Conservation (phyloP, 2,113 vertebrate species). For the Nibea coibor region DNA sequence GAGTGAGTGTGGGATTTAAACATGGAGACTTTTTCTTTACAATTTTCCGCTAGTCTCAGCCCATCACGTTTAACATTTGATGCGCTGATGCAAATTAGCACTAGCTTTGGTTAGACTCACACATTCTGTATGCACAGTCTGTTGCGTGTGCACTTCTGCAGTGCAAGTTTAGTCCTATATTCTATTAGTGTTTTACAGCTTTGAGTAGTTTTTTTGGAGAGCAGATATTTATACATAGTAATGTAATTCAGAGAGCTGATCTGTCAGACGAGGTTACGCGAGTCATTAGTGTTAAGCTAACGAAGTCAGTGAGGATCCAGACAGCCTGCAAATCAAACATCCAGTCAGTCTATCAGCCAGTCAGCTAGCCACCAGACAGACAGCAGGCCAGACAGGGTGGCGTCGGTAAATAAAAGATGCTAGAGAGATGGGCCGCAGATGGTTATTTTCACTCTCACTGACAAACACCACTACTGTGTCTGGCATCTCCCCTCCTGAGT, state of each 20-base stretch:
- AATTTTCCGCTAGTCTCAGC: slow-evolving; percentile 28
- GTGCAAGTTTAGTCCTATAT: not conserved
- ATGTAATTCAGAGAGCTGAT: slow-evolving; percentile 19
- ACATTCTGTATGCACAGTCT: not conserved
- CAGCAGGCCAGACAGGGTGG: slow-evolving; percentile 69
- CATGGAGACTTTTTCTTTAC: slow-evolving; percentile 37
- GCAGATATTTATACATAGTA: slow-evolving; percentile 36
- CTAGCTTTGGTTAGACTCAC: not conserved
- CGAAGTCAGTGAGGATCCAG: slow-evolving; percentile 39
- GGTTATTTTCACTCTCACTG: slow-evolving; percentile 76
- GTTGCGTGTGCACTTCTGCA: not conserved
- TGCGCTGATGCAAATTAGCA: slow-evolving; percentile 22
- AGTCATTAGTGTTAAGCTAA: slow-evolving; percentile 27
- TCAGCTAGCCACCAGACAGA: slow-evolving; percentile 56
- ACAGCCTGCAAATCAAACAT: slow-evolving; percentile 62
- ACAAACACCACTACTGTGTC: slow-evolving; percentile 74
- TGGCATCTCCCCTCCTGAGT: slow-evolving; percentile 73
- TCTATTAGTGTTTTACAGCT: not conserved
- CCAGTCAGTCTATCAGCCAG: slow-evolving; percentile 51
- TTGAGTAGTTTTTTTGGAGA: slow-evolving; percentile 6
- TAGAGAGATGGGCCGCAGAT: slow-evolving; percentile 70
- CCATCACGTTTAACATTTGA: slow-evolving; percentile 37
- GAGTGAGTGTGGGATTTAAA: slow-evolving; percentile 43
- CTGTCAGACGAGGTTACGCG: slow-evolving; percentile 17
- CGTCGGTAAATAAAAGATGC: slow-evolving; percentile 80